These are phyloP conservation scores for Caenorhabditis plicata DNA, from an alignment of 2,888 invertebrate species.

Conservation along the genomic window DNA sequence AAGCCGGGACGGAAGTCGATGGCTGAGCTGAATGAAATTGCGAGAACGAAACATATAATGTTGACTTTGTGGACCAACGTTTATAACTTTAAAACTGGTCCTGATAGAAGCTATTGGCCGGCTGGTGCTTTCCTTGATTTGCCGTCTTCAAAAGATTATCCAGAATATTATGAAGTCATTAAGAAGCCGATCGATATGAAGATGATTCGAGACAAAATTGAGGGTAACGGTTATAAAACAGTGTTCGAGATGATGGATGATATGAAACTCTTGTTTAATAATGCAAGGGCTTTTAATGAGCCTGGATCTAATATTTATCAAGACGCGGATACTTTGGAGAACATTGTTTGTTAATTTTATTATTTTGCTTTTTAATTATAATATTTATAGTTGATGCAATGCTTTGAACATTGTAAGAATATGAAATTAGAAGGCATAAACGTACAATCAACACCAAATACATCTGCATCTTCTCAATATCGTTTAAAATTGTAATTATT, in stretches of 20 bases:
- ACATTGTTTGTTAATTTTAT: constrained; percentile 12
- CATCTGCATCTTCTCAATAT: not conserved
- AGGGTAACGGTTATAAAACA: constrained; percentile 52
- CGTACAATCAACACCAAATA: too few relatives aligned
- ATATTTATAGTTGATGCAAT: not conserved
- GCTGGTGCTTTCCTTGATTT: constrained; percentile 93
- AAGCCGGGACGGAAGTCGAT: constrained; percentile 4
- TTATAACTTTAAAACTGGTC: constrained; percentile 71
- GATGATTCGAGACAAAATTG: constrained; percentile 74
- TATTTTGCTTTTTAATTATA: too few relatives aligned
- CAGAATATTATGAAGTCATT: constrained; percentile 95
- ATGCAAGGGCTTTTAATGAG: constrained; percentile 95
- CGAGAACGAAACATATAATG: constrained; percentile 67
- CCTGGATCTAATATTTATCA: constrained; percentile 83
- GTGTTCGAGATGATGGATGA: constrained; percentile 54
- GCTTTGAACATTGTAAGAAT: not conserved
- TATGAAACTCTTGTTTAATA: constrained; percentile 83
- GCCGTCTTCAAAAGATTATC: constrained; percentile 88
- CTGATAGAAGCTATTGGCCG: constrained; percentile 72
- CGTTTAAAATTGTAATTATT: not conserved
- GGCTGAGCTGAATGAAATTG: constrained; percentile 9
- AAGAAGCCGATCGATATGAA: constrained; percentile 89
- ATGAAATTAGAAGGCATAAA: too few relatives aligned
- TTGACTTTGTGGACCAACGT: constrained; percentile 76
- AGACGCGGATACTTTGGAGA: constrained; percentile 33